Evolutionary conservation across 2,113 vertebrate genomes (phyloP), one percentile per base, ranked within the genome.

Genomic region (Helogale parvula): DNA sequence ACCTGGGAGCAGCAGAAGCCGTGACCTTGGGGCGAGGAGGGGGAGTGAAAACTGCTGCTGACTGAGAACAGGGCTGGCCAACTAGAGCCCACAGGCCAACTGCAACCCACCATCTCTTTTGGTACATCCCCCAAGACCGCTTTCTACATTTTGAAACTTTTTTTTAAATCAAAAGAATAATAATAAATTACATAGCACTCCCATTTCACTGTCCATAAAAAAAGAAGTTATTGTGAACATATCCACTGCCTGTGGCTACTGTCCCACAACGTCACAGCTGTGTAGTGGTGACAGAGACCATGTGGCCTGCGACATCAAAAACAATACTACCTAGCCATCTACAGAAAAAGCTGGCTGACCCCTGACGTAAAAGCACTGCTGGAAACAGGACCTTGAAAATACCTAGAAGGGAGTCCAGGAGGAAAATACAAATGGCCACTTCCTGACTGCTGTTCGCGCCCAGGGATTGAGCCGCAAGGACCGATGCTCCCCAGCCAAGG

Each of bases 51-150:
- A 87, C 79, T 80, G 86, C 33, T 45, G 23, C 79, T 54, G 88
- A 91, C 96, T 93, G 66, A 66, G 47, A 84, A 77, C 31, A 63
- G 82, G 63, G 88, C 4, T 90, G 81, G 81, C 91, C 93, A 83
- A 94, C 23, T 14, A 27, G 19, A 57, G 71, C 13, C 50, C 66
- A 27, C 14, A 45, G 91, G 88, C 50, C 74, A 57, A 85, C 74
- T 85, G 63, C 83, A 72, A 74, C 54, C 71, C 10, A 10, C 92
- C 94, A 95, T 82, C 83, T 93, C 85, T 82, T 86, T 94, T 86
- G 50, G 38, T 76, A 83, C 12, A 47, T 60, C 63, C 82, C 19
- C 1, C 0, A 90, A 87, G 35, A 83, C 77, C 25, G 7, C 50
- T 29, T 60, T 89, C 82, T 35, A 71, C 38, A 92, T 79, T 90